These are phyloP conservation scores for Dryococelus australis DNA, from an alignment of 2,888 invertebrate genomes.

Conservation along the genomic window DNA sequence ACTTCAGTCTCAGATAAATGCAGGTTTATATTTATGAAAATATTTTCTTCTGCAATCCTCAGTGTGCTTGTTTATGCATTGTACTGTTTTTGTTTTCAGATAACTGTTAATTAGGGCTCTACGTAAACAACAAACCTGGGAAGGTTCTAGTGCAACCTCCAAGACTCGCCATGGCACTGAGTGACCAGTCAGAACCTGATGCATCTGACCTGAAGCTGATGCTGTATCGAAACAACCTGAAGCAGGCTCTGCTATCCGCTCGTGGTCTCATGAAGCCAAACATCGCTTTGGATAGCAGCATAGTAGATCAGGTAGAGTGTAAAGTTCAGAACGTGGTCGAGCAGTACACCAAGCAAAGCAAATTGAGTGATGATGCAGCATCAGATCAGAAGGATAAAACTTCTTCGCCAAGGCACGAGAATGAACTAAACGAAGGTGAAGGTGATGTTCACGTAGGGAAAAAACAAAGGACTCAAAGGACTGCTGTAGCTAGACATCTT, in stretches of 20 bases:
- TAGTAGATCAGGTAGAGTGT: background rate
- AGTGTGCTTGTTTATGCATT: too few relatives aligned
- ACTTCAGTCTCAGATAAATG: too few relatives aligned
- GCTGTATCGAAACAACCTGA: conserved; percentile 1
- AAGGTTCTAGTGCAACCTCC: background rate
- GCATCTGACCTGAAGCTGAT: background rate
- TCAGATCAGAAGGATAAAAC: background rate
- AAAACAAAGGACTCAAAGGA: background rate
- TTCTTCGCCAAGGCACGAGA: background rate
- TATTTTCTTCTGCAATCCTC: too few relatives aligned
- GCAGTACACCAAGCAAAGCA: too few relatives aligned
- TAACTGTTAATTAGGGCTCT: background rate
- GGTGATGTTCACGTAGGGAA: background rate
- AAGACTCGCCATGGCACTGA: background rate
- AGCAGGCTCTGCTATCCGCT: conserved; percentile 7
- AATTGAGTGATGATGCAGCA: background rate
- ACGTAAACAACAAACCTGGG: background rate
- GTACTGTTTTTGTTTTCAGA: background rate
- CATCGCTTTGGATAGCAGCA: background rate
- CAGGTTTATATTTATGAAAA: too few relatives aligned
- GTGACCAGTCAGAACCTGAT: background rate
- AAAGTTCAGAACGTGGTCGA: background rate
- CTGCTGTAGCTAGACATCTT: background rate
- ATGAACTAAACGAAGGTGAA: background rate
- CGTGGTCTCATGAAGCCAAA: background rate